These are phyloP conservation scores for Melanophora roralis DNA, from an alignment of 2,888 invertebrate species.

Conservation along the genomic window DNA sequence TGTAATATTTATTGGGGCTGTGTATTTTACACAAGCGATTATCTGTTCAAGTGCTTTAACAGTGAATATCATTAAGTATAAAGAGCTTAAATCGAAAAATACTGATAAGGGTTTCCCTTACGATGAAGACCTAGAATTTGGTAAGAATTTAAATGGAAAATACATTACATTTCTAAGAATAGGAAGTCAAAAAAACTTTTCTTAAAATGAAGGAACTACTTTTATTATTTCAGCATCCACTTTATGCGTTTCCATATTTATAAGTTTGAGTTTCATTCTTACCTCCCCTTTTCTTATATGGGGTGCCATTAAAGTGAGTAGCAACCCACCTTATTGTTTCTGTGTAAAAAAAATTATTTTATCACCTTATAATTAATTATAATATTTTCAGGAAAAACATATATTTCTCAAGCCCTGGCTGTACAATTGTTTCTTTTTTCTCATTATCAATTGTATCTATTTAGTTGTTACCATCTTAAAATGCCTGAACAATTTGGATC, in stretches of 20 bases:
- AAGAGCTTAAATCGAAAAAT: neutral
- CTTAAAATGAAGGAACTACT: neutral
- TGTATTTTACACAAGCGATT: conserved; percentile 28
- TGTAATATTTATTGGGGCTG: conserved; percentile 11
- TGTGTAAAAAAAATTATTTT: too few relatives aligned
- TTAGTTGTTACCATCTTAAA: conserved; percentile 14
- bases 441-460: conserved; percentile 19
- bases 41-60: neutral
- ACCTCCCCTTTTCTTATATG: conserved; percentile 21
- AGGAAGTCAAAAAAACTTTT: too few relatives aligned
- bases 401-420: conserved; percentile 31
- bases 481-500: neutral
- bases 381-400: conserved; percentile 24
- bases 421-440: neutral
- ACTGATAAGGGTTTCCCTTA: neutral
- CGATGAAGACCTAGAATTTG: conserved; percentile 28
- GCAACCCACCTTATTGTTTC: neutral
- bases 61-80: conserved; percentile 8
- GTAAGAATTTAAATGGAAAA: neutral
- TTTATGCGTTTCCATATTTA: neutral
- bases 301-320: conserved; percentile 12
- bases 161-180: too few relatives aligned
- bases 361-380: neutral
- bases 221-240: neutral
- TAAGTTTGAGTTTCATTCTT: neutral